Base-by-base conservation (phyloP, 1,140 invertebrate genomes). In the Paraescarpia echinospica region DNA sequence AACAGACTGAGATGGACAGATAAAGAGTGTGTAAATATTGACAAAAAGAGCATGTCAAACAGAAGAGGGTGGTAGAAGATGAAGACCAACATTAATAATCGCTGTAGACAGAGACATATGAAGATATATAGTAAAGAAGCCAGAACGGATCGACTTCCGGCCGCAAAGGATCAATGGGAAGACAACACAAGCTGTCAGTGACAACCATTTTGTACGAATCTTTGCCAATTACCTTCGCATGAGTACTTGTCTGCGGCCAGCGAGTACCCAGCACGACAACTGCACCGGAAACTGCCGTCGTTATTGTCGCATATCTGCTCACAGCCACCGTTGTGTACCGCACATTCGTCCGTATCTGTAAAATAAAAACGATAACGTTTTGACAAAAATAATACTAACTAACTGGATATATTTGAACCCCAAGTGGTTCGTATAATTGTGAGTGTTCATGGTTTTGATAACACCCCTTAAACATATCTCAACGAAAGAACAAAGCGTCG, bases 281-380 rank as follows among this genome's bases (percentile, higher is more conserved):
- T 18, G n/a, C 89, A 90, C 31, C 93, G 94, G 92, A 95, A 96
- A 5, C 95, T 95, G 31, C 96, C 96, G n/a, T 93, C 93, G 31
- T 95, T 95, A 94, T 97, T 97, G 33, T 96, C 94, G 93, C 96
- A 97, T 34, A 93, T 93, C 92, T 95, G 95, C 27, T 93, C 91
- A 93, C 95, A 95, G 33, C 93, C 94, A 88, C 92, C 94, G 92
- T 94, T 93, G 41, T 93, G 94, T 8, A 48, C 91, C 27, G 91
- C 34, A 89, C 96, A 96, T 93, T 96, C 96, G 93, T 96, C 94
- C 18, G 96, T 94, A 93, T 96, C 96, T 96, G 91, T 97, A 89
- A 95, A 90, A 34, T 34, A 90, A 90, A 18, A 77, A 77, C 27
- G 59, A 22, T 2, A 77, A 31, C 12, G 9, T 18, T 0, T 77